These are phyloP conservation scores for Hylaeus volcanicus DNA, from an alignment of 1,140 invertebrate species.

Conservation along the genomic window DNA sequence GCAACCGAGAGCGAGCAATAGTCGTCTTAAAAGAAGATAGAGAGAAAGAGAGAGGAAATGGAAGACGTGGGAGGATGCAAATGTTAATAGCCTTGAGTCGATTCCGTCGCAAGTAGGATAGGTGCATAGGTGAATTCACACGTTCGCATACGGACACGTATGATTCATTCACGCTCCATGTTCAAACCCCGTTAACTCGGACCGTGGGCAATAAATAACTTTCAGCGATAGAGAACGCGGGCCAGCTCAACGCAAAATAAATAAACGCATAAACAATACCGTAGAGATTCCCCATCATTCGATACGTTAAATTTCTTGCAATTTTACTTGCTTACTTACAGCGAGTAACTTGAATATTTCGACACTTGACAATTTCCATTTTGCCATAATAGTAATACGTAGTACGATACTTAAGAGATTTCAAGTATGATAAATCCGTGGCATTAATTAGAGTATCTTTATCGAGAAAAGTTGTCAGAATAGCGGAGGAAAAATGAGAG, in stretches of 20 bases:
- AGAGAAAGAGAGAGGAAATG: slow-evolving; percentile 46
- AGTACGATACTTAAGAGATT: no score
- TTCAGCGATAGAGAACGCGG: slow-evolving; percentile 21
- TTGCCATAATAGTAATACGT: no score
- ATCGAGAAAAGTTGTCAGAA: no score
- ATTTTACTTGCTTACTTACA: no score
- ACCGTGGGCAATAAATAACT: slow-evolving; percentile 51
- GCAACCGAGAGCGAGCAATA: background rate
- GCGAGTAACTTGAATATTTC: no score
- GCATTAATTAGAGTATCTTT: no score
- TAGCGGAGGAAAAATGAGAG: no score
- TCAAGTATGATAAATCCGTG: no score
- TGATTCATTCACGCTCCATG: slow-evolving; percentile 63
- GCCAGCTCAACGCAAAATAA: background rate
- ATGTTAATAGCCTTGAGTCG: slow-evolving; percentile 74
- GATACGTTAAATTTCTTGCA: no score
- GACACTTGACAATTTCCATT: no score
- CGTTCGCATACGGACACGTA: slow-evolving; percentile 57
- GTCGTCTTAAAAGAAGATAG: background rate
- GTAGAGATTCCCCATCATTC: background rate
- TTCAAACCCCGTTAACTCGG: slow-evolving; percentile 54
- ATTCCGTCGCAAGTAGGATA: slow-evolving; percentile 67
- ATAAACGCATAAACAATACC: background rate
- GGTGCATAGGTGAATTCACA: slow-evolving; percentile 67
- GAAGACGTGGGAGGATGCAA: slow-evolving; percentile 74